Evolutionary conservation across 2,888 invertebrate genomes (phyloP).

Genomic region (Folsomia manolachei): DNA sequence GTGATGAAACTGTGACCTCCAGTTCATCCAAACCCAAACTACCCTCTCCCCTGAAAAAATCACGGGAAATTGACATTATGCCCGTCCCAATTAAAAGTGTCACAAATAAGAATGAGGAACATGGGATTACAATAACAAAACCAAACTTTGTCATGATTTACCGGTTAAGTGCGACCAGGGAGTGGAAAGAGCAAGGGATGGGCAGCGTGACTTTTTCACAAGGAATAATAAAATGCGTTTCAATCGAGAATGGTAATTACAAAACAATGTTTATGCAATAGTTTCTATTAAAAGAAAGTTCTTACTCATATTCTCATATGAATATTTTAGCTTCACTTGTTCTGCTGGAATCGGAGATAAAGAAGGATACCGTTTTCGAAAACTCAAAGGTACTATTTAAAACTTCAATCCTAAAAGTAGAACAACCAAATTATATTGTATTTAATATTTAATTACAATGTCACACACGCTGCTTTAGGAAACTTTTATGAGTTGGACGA

Average conservation of each 20-base stretch:
- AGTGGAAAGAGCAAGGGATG: neutral
- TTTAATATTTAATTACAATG: neutral
- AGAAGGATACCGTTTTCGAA: neutral
- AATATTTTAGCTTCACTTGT: neutral
- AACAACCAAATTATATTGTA: neutral
- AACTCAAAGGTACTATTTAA: neutral
- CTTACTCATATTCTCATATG: too few relatives aligned
- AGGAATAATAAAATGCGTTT: neutral
- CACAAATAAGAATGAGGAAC: too few relatives aligned
- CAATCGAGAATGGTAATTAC: too few relatives aligned
- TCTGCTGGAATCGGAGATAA: neutral
- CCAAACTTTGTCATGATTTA: neutral
- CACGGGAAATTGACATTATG: too few relatives aligned
- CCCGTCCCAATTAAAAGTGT: too few relatives aligned
- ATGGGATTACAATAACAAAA: too few relatives aligned
- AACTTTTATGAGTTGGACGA: neutral
- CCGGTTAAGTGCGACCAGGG: neutral
- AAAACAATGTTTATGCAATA: too few relatives aligned
- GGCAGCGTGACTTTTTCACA: neutral
- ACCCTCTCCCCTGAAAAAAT: too few relatives aligned
- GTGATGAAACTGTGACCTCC: too few relatives aligned
- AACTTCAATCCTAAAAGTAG: neutral
- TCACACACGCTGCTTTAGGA: neutral
- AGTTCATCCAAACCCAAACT: too few relatives aligned
- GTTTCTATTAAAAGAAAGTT: too few relatives aligned